These are phyloP conservation scores for Papilio dardanus DNA, from an alignment of 1,140 invertebrate genomes.

Conservation along the genomic window DNA sequence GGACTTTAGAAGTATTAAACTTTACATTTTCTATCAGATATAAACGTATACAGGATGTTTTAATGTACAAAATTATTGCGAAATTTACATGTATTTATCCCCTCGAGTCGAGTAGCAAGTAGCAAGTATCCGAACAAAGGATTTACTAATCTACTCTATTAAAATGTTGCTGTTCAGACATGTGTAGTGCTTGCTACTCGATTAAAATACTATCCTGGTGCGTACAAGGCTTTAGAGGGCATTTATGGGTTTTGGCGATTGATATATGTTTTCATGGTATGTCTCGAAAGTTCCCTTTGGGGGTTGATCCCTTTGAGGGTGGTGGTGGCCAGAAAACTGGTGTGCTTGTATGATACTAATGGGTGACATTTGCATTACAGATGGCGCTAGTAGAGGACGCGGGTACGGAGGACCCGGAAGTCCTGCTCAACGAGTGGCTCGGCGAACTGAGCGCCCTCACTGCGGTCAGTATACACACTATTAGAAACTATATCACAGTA, in stretches of 20 bases:
- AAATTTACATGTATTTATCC: not conserved
- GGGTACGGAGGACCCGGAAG: conserved; percentile 79
- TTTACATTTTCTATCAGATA: not conserved
- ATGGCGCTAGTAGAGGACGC: conserved; percentile 74
- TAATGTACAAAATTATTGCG: not conserved
- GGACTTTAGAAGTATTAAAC: not conserved
- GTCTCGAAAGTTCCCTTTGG: not conserved
- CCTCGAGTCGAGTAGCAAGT: too few relatives aligned
- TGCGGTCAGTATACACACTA: conserved; percentile 72
- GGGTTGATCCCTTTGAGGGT: not conserved
- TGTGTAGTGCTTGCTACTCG: too few relatives aligned
- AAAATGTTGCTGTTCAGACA: too few relatives aligned
- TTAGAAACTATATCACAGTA: too few relatives aligned
- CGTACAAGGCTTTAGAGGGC: too few relatives aligned
- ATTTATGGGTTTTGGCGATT: too few relatives aligned
- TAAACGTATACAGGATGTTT: not conserved
- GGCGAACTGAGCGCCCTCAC: conserved; percentile 84
- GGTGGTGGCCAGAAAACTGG: too few relatives aligned
- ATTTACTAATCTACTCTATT: too few relatives aligned
- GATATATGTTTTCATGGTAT: too few relatives aligned
- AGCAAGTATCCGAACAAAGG: too few relatives aligned
- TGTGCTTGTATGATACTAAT: not conserved
- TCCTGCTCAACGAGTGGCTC: conserved; percentile 83
- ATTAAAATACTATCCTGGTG: too few relatives aligned
- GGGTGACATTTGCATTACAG: conserved; percentile 44